phyloP scores from a whole-genome alignment of 2,888 invertebrate genomes.

The Trissolcus japonicus region DNA sequence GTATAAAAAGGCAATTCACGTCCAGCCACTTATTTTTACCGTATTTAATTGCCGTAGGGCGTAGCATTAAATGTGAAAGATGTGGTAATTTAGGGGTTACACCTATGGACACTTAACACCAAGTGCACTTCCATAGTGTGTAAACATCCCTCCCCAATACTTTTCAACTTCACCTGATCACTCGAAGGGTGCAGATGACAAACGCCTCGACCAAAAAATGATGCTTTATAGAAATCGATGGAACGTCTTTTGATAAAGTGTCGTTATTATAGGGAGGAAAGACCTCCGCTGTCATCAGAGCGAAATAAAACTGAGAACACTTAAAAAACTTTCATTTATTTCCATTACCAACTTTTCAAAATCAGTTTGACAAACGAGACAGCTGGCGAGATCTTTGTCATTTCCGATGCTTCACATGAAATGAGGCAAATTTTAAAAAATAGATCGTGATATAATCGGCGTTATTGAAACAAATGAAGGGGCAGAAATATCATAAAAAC shows the following conservation, averaged over 20 bases:
- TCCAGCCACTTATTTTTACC: slow-evolving; percentile 30
- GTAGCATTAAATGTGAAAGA: slow-evolving; percentile 40
- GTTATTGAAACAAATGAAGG: too few species aligned
- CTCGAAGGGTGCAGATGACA: slow-evolving; percentile 48
- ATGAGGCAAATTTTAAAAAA: too few species aligned
- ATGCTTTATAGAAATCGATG: slow-evolving; percentile 48
- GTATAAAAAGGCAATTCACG: slow-evolving; percentile 23
- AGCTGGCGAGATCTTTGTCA: slow-evolving; percentile 4
- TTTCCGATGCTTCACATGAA: too few species aligned
- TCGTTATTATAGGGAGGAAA: slow-evolving; percentile 15
- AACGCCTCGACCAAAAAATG: slow-evolving; percentile 49
- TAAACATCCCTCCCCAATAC: slow-evolving; percentile 38
- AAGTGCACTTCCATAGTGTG: slow-evolving; percentile 42
- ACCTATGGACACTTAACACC: slow-evolving; percentile 46
- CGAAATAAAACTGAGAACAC: slow-evolving; percentile 39
- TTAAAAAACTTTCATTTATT: slow-evolving; percentile 48
- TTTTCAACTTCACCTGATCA: slow-evolving; percentile 37
- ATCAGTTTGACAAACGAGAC: slow-evolving; percentile 47
- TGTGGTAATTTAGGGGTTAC: slow-evolving; percentile 46
- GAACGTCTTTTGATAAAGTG: slow-evolving; percentile 38
- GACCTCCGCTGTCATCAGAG: slow-evolving; percentile 28
- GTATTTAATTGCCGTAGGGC: slow-evolving; percentile 42
- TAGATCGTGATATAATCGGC: too few species aligned
- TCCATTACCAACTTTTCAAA: slow-evolving; percentile 41
- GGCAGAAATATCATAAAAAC: too few species aligned